These are phyloP conservation scores for Heliconius hortense DNA, from an alignment of 2,888 invertebrate genomes.

Conservation along the genomic window DNA sequence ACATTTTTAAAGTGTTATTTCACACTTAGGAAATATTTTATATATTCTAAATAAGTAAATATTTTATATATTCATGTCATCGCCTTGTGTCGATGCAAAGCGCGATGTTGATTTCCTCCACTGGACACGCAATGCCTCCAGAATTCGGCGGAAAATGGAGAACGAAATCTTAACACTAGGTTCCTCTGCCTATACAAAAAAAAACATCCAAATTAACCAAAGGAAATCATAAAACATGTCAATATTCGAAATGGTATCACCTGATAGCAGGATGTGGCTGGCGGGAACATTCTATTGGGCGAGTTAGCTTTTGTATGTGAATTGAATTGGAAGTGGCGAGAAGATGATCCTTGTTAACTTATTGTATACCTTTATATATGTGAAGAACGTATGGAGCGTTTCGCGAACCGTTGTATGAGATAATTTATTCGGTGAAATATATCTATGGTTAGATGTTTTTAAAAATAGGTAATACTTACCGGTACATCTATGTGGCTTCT, in stretches of 20 bases:
- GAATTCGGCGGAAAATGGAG: no score
- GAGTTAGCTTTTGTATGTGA: slow-evolving; percentile 61
- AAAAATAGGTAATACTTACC: no score
- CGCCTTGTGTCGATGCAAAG: no score
- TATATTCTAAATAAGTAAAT: no score
- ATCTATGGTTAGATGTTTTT: background rate
- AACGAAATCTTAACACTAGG: no score
- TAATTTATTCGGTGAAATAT: background rate
- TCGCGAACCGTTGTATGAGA: slow-evolving; percentile 2
- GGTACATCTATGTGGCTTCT: no score
- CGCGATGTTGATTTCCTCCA: no score
- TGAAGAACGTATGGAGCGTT: slow-evolving; percentile 3
- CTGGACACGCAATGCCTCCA: no score
- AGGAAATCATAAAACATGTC: slow-evolving; percentile 60
- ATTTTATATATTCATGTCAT: no score
- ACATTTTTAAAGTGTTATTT: no score
- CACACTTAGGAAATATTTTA: no score
- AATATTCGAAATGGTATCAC: slow-evolving; percentile 52
- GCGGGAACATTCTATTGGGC: slow-evolving; percentile 62
- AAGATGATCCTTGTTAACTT: slow-evolving; percentile 61
- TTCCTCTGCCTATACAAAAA: background rate
- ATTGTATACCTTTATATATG: slow-evolving; percentile 32
- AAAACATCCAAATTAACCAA: slow-evolving; percentile 33
- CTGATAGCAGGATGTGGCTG: slow-evolving; percentile 68
- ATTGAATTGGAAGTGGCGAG: slow-evolving; percentile 70